Percentiles rank a stretch among this genome's conserved stretches.
Conservation (phyloP, 2,888 invertebrate species). For the Pachydiplax longipennis region DNA sequence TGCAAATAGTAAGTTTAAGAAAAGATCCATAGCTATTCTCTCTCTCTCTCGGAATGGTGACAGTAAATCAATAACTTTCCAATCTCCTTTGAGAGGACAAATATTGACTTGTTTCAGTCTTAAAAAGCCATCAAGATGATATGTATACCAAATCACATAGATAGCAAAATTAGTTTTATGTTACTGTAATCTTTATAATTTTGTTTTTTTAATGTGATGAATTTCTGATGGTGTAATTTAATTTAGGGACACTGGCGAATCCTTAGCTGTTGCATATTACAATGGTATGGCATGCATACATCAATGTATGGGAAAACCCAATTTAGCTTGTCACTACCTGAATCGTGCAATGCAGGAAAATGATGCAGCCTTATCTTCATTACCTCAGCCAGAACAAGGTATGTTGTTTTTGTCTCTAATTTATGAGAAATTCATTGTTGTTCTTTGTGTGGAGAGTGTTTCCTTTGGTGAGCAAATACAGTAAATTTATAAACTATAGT, state of each 20-base stretch:
- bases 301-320: slow-evolving; percentile 80
- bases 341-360: slow-evolving; percentile 81
- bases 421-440: background rate
- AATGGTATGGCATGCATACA: slow-evolving; percentile 86
- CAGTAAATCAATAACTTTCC: no score
- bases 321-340: slow-evolving; percentile 80
- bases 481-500: background rate
- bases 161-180: background rate
- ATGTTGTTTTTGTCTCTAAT: slow-evolving; percentile 46
- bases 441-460: background rate
- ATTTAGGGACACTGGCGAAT: slow-evolving; percentile 67
- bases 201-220: background rate
- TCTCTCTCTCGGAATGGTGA: no score
- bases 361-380: slow-evolving; percentile 60
- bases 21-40: no score
- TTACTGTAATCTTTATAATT: background rate
- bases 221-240: slow-evolving; percentile 46
- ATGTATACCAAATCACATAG: background rate
- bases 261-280: slow-evolving; percentile 70
- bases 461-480: no score
- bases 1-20: no score
- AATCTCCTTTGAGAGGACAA: no score
- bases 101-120: background rate
- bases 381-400: slow-evolving; percentile 59
- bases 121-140: background rate